Conservation (phyloP, 2,113 vertebrate species). For the Dipodomys spectabilis region DNA sequence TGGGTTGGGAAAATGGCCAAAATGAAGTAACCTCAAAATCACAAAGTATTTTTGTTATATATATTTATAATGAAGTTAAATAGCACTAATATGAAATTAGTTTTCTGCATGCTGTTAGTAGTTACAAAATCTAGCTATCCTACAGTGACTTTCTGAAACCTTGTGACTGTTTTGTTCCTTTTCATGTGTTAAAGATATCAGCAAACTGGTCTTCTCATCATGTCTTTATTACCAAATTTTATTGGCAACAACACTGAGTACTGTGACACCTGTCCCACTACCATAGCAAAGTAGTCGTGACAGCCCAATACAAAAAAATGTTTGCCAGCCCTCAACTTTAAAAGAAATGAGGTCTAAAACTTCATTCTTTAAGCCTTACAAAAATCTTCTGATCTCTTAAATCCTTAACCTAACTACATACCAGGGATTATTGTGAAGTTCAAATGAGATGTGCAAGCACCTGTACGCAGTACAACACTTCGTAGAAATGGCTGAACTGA, state of each 20-base stretch:
- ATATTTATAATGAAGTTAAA: constrained; percentile 41
- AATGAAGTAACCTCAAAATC: constrained; percentile 20
- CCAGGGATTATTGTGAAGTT: background rate
- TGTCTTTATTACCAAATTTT: background rate
- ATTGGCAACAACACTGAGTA: background rate
- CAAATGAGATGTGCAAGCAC: background rate
- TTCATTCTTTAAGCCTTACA: background rate
- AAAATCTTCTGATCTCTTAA: constrained; percentile 15
- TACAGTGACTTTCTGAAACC: constrained; percentile 10
- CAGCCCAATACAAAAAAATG: constrained; percentile 11
- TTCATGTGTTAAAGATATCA: constrained; percentile 27
- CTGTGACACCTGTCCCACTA: background rate
- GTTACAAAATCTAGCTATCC: background rate
- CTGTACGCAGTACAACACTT: background rate
- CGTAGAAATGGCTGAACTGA: background rate
- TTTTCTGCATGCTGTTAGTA: background rate
- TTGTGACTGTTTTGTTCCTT: background rate
- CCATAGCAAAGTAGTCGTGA: background rate
- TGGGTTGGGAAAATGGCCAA: background rate
- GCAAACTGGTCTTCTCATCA: background rate
- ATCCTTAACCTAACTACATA: background rate
- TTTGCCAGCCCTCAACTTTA: constrained; percentile 33
- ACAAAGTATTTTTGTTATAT: constrained; percentile 46
- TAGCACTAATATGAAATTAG: background rate
- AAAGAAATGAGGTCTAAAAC: constrained; percentile 15